phyloP scores from a whole-genome alignment of 1,140 invertebrate genomes.

The Panulirus ornatus region DNA sequence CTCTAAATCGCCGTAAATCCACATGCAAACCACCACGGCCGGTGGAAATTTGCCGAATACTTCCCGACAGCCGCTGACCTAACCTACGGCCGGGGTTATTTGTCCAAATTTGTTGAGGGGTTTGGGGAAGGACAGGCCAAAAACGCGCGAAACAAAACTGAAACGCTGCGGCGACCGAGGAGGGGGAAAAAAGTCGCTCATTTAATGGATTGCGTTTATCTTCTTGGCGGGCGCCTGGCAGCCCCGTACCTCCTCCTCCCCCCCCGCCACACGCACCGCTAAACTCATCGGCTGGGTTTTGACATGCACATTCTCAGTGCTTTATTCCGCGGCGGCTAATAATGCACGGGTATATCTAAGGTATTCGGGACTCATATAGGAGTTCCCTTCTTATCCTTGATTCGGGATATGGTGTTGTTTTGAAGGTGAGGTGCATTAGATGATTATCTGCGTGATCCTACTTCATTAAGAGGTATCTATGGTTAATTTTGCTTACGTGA shows the following conservation, averaged over 20 bases:
- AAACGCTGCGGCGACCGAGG: neutral
- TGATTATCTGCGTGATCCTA: too few relatives aligned
- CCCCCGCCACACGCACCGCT: neutral
- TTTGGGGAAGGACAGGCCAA: neutral
- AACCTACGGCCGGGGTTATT: neutral
- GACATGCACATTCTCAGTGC: too few relatives aligned
- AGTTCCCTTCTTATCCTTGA: too few relatives aligned
- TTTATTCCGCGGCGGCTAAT: too few relatives aligned
- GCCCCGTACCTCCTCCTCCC: slow-evolving; percentile 11
- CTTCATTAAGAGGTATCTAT: too few relatives aligned
- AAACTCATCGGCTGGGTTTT: too few relatives aligned
- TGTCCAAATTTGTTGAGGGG: neutral
- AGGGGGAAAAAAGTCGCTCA: slow-evolving; percentile 16
- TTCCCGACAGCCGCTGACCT: neutral
- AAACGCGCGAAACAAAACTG: neutral
- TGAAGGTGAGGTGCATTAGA: too few relatives aligned
- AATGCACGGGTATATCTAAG: too few relatives aligned
- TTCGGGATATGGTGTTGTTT: too few relatives aligned
- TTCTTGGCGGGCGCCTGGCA: slow-evolving; percentile 13
- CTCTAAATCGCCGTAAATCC: neutral
- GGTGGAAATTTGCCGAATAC: neutral
- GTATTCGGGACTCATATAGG: too few relatives aligned
- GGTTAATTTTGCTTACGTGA: too few relatives aligned
- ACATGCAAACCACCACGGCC: neutral
- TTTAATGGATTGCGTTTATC: slow-evolving; percentile 42